A percentile compares a stretch with the other conserved stretches of the same genome.
phyloP scores from a whole-genome alignment of 2,113 vertebrate genomes.

The Sarotherodon lohbergeri region DNA sequence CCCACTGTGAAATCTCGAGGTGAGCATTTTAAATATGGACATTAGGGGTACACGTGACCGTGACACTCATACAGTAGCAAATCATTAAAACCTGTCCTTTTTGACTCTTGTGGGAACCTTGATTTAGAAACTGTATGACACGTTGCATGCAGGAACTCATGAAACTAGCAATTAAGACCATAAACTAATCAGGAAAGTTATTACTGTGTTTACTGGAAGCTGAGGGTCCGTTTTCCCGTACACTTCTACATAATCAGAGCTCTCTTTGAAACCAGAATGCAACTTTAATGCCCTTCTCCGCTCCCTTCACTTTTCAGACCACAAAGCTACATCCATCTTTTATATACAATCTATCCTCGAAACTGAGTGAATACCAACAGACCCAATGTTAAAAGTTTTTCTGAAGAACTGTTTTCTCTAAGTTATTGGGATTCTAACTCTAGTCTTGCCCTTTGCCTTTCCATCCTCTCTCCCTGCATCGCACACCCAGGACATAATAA shows the following conservation, averaged over 20 bases:
- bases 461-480: too few relatives aligned
- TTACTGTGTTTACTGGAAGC: background rate
- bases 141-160: background rate
- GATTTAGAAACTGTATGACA: background rate
- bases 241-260: background rate
- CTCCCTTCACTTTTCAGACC: background rate
- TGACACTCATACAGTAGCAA: background rate
- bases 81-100: background rate
- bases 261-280: background rate
- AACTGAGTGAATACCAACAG: background rate
- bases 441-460: background rate
- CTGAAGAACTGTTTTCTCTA: too few relatives aligned
- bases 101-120: background rate
- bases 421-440: background rate
- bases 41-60: background rate
- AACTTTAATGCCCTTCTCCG: background rate
- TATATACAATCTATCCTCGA: background rate
- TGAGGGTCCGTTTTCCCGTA: background rate
- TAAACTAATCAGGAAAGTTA: background rate
- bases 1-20: background rate
- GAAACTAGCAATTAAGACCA: background rate
- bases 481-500: background rate
- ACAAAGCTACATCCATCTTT: background rate
- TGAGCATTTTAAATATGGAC: background rate
- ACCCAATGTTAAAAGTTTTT: background rate